Base-by-base conservation (phyloP, 2,797 vertebrate genomes). In the Oreochromis grahami region DNA sequence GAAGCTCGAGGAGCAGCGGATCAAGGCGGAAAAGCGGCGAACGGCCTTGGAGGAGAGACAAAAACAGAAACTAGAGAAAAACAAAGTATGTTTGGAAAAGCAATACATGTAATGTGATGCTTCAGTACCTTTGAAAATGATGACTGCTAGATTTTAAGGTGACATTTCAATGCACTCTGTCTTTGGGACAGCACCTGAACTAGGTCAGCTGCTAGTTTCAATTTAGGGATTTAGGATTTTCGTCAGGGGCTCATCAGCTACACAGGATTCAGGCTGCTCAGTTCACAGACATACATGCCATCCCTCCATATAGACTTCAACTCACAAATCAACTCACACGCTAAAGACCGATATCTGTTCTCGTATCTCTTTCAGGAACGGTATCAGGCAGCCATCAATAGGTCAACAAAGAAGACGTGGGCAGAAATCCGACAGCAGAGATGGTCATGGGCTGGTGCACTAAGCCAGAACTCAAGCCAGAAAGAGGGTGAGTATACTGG, bases 361-460 rank as follows among this genome's bases (percentile, higher is more conserved):
- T 14, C 4, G 8, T 78, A 1, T 81, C 13, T 26, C 76, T 53
- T 45, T 29, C 91, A 99, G 98, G 98, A 99, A 85, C 97, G 98
- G 56, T 99, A 99, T 6, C 98, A 99, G 92, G 97, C 98, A 0
- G 98, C 97, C 19, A 97, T 99, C 89, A 97, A 98, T 91, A 95
- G 97, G 84, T 98, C 98, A 0, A 93, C 96, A 51, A 99, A 99
- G 96, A 99, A 99, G 95, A 99, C 98, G 0, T 99, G 98, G 98
- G 98, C 98, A 5, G 98, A 99, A 95, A 99, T 99, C 91, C 97
- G 98, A 45, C 98, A 98, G 92, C 98, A 99, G 91, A 96, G 98
- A 85, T 98, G 98, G 97, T 99, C 98, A 13, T 99, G 98, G 98
- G 98, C 98, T 0, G 98, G 98, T 2, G 97, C 96, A 1, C 94